Evolutionary conservation across 2,888 invertebrate genomes (phyloP), one percentile per base, ranked within the genome.

Genomic region (Epirrita christyi): DNA sequence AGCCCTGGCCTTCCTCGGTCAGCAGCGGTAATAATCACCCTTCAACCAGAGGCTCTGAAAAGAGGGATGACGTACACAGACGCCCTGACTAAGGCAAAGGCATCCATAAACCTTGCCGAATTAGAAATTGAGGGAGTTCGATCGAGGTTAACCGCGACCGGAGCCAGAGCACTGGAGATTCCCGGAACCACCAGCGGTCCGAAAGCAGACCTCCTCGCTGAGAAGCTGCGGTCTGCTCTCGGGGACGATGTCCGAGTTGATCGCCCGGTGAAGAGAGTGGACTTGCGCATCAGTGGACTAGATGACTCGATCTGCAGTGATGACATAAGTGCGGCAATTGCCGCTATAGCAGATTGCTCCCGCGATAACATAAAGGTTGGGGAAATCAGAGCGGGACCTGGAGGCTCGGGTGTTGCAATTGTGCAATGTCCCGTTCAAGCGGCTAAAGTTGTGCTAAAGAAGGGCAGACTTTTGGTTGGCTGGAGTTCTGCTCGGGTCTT

Each of bases 161-260:
- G 70, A 0, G 67, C 56, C 0, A 21, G 55, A 0, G 11, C 60
- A 0, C 29, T 66, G 0, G 66, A 64, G 50, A 15, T 68, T 0
- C 47, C 61, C 1, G 58, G 64, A 0, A n/a, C 10, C 0, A 14
- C 46, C 0, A 59, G 51, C n/a, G 50, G 57, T 0, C 46, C 41
- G 0, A 58, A 57, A 21, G 64, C 64, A 0, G 60, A 66, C 28
- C 6, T 38, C 0, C 51, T 68, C 0, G 68, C 66, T 0, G 34
- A 27, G 0, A 59, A 54, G 34, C 42, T 69, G 8, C 41, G 44
- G 7, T 54, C 56, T 28, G n/a, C 36, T 1, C 41, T 41, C 1
- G 7, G 21, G 1, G 41, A 41, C 6, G 8, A 3, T 6, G 21
- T 9, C 8, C 0, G 6, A 9, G 41, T 41, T 4, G 14, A 2